Evolutionary conservation across 2,797 vertebrate species (phyloP).

Genomic region (Gallirallus australis): DNA sequence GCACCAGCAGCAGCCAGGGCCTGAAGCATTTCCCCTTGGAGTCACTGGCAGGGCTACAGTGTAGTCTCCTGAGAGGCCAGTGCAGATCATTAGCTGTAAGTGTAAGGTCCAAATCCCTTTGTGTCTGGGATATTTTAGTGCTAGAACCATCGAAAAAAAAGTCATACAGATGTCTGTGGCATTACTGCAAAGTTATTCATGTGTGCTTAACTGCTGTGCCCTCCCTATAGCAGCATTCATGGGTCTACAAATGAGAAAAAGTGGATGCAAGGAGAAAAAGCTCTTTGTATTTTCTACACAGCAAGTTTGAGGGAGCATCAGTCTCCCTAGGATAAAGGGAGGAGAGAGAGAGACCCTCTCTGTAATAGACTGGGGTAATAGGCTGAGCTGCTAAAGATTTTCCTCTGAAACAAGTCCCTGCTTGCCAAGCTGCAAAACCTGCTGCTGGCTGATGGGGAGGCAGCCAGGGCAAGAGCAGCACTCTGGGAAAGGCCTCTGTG

Average conservation of each 20-base stretch:
- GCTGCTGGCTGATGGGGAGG: not conserved
- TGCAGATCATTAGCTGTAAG: not conserved
- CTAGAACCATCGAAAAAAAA: not conserved
- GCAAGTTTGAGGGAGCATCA: not conserved
- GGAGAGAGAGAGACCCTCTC: not conserved
- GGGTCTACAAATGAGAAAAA: not conserved
- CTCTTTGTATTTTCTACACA: not conserved
- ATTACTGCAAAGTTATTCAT: not conserved
- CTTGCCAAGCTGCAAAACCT: not conserved
- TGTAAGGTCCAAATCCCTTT: not conserved
- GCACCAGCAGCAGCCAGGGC: not conserved
- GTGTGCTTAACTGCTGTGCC: not conserved
- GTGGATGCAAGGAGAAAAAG: not conserved
- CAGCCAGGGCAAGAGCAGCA: not conserved
- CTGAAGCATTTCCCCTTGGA: not conserved
- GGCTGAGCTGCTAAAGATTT: not conserved
- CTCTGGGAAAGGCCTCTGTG: not conserved
- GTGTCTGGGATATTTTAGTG: not conserved
- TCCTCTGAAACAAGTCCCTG: not conserved
- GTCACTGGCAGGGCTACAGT: not conserved
- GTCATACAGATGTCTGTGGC: not conserved
- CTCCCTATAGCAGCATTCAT: not conserved
- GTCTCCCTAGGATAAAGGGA: not conserved
- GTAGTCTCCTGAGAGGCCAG: not conserved
- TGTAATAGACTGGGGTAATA: not conserved